Evolutionary conservation across 2,888 invertebrate species (phyloP), one percentile per base, ranked within the genome.

Genomic region (Plagodis pulveraria): DNA sequence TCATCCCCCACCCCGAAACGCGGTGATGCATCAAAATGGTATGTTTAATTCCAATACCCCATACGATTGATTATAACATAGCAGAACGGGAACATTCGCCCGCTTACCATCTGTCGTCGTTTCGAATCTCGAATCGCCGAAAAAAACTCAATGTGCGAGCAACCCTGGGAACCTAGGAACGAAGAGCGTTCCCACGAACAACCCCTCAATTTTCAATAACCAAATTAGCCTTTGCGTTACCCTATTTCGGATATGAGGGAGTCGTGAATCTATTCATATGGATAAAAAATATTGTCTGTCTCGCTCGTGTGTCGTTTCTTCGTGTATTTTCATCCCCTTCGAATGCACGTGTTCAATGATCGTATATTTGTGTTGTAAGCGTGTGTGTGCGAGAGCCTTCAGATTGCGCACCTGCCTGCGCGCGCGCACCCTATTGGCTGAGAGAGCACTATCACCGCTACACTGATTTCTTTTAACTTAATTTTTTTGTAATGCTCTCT

Each of bases 141-240:
- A 91, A 92, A 90, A 91, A 91, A 89, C 89, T 87, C 88, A 91
- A 91, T 91, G 89, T 91, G 92, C 89, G 87, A 84, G 84, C 90
- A 87, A 89, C 93, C 93, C 93, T 95, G 95, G 95, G 95, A 95
- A 95, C 94, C 93, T 85, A 88, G 89, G 88, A 89, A 86, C 91
- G 86, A 84, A 89, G 86, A 89, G 92, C 93, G 93, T 95, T 95
- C 95, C 94, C 95, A 95, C 95, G 94, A 93, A 89, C 92, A 88
- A 93, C 93, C 93, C 93, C 93, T 90, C 91, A 89, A 91, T 91
- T 90, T 91, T 89, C 92, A 92, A 93, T 93, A 93, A 93, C 92
- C 93, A 93, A 93, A 93, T 93, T 93, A 93, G 92, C 91, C 91
- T 92, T 93, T 91, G 90, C 92, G 92, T 93, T 93, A 93, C 93